These are phyloP conservation scores for Xanthia togata DNA, from an alignment of 2,888 invertebrate genomes.

Conservation along the genomic window DNA sequence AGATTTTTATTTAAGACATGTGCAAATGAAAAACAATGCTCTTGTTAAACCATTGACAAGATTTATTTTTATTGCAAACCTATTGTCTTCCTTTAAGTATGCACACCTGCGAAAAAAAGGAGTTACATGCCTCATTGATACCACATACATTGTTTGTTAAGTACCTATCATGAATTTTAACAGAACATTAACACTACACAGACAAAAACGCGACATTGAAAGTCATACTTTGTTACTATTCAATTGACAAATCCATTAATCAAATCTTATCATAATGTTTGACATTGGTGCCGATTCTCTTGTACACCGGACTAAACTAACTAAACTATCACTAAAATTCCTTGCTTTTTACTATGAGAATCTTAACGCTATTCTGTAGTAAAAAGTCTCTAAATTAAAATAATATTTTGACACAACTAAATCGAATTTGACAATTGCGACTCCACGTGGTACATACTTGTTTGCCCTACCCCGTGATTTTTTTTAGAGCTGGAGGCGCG, in stretches of 20 bases:
- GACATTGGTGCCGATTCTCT: no score
- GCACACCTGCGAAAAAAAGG: slow-evolving; percentile 19
- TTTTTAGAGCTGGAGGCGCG: no score
- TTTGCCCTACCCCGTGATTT: no score
- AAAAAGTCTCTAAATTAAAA: no score
- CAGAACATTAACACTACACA: neutral
- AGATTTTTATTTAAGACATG: no score
- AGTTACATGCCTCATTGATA: slow-evolving; percentile 25
- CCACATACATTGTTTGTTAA: slow-evolving; percentile 26
- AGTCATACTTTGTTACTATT: slow-evolving; percentile 7
- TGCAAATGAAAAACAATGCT: slow-evolving; percentile 37
- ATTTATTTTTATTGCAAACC: slow-evolving; percentile 27
- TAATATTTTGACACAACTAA: no score
- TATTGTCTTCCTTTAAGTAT: slow-evolving; percentile 44
- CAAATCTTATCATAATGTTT: slow-evolving; percentile 1
- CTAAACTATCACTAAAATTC: no score
- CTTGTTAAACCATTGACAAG: slow-evolving; percentile 19
- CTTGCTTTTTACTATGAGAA: no score
- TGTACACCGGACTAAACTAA: no score
- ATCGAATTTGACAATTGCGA: no score
- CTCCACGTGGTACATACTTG: no score
- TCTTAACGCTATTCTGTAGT: no score
- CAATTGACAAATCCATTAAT: slow-evolving; percentile 24
- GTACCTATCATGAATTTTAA: slow-evolving; percentile 1
- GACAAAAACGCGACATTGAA: slow-evolving; percentile 19